Base-by-base conservation (phyloP, 2,888 invertebrate species). In the Hartigia nigra region DNA sequence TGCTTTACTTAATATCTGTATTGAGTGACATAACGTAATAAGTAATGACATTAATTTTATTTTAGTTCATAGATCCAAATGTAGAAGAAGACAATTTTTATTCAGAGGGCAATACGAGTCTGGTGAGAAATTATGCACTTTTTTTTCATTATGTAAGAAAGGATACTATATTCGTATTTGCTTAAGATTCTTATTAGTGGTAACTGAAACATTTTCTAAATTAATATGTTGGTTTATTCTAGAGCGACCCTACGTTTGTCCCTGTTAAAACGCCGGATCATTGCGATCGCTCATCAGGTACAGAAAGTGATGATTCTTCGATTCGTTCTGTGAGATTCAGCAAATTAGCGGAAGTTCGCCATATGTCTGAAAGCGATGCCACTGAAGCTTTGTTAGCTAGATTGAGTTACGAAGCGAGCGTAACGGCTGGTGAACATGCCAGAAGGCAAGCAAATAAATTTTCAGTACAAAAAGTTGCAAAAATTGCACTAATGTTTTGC, bases 171-270 rank as follows among this genome's bases (percentile, higher is more conserved):
- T 75, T 36, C 34, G 4, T 36, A n/a, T 55, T 14, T 23, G 23
- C 23, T 55, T 55, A 55, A 23, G n/a, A 32, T 31, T 69, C 1
- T 76, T 69, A 14, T 34, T 34, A 12, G 11, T 31, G 11, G 23
- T 74, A 74, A 34, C 4, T 74, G 0, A 32, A 31, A 31, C 5
- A 34, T 23, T 34, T 34, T 72, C 14, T 31, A 32, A 2, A 72
- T 72, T 72, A 12, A 23, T 32, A 4, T 14, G 9, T 34, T 34
- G 72, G 82, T 82, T 77, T 86, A 89, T 89, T 93, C 32, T 91
- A 97, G 96, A 97, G 98, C 89, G 97, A 98, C 91, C 96, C 98
- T 31, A 96, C 96, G 75, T 98, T 96, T 93, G 96, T 98, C 84
- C 98, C 98, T 76, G 95, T 98, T 37, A 96, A 98, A 89, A 94